A percentile compares a stretch with the other conserved stretches of the same genome.
Evolutionary conservation across 2,113 vertebrate genomes (phyloP).

Genomic region (Taxidea taxus): DNA sequence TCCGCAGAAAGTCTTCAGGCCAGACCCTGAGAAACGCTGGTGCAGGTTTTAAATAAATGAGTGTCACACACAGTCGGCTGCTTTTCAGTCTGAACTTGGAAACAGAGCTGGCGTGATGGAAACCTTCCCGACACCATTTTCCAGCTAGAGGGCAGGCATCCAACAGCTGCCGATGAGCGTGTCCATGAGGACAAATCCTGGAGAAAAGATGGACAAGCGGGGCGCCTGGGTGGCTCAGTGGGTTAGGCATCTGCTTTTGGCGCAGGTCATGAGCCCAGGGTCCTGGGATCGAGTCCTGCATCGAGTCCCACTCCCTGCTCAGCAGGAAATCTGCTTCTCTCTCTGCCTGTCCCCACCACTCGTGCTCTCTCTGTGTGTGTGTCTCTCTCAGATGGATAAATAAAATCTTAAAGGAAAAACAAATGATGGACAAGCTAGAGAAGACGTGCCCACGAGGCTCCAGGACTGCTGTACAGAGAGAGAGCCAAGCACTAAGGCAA

Average conservation of each 20-base stretch:
- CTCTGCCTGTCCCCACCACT: neutral
- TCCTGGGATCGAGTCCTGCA: neutral
- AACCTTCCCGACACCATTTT: neutral
- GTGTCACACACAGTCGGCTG: accelerated
- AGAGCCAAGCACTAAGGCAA: neutral
- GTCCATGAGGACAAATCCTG: neutral
- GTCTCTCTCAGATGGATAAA: neutral
- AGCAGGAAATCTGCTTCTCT: neutral
- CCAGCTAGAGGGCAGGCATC: neutral
- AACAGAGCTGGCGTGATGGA: neutral
- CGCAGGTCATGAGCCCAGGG: neutral
- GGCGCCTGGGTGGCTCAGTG: neutral
- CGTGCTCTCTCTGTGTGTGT: neutral
- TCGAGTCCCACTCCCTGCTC: neutral
- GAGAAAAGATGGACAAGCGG: neutral
- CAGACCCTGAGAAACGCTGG: neutral
- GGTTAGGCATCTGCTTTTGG: neutral
- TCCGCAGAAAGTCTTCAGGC: neutral
- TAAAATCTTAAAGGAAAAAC: neutral
- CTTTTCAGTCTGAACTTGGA: neutral
- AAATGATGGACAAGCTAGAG: neutral
- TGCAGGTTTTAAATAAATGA: neutral
- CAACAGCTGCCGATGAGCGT: neutral
- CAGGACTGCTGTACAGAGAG: neutral
- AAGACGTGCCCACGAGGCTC: neutral